Base-by-base conservation (phyloP, 2,113 vertebrate species). In the Trichomycterus rosablanca region DNA sequence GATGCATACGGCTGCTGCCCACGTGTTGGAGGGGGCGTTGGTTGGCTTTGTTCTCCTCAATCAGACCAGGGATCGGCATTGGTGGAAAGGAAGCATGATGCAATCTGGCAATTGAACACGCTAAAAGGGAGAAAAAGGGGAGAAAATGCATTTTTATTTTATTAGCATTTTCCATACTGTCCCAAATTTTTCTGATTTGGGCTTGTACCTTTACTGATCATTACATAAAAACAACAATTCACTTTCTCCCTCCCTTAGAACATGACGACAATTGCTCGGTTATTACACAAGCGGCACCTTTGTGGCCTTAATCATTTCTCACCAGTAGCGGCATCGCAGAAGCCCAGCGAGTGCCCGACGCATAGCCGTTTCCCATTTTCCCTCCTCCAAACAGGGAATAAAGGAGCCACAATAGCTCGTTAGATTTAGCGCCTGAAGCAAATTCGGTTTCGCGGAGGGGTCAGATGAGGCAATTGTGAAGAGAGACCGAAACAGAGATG, bases 241-340 rank as follows among this genome's bases (percentile, higher is more conserved):
- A n/a, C 46, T 28, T 28, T 28, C 46, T 50, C 48, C 7, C 14
- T 23, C 46, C n/a, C 46, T 48, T n/a, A 26, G 18, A 50, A 2
- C 22, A 14, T 28, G 48, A 7, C 23, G 8, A 32, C 28, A 32
- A 52, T 52, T 52, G 28, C 43, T 45, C 20, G 43, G 43, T 45
- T 45, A 32, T 32, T 52, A 52, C 49, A 10, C 49, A 52, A 52
- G 32, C 49, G 26, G 49, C 28, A 34, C 49, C 49, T 52, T 19
- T 34, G 49, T 32, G 49, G 49, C 49, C 49, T 34, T 52, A 52
- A 52, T 52, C 49, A 34, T 32, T n/a, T 15, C 26, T 34, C 15
- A 8, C 26, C 49, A 34, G 49, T 52, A 52, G 30, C 30, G 15
- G 26, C 24, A 52, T 32, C 11, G 30, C 49, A 34, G 15, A 3